Base-by-base conservation (phyloP, 2,888 invertebrate genomes). In the Acholoe squamosa region DNA sequence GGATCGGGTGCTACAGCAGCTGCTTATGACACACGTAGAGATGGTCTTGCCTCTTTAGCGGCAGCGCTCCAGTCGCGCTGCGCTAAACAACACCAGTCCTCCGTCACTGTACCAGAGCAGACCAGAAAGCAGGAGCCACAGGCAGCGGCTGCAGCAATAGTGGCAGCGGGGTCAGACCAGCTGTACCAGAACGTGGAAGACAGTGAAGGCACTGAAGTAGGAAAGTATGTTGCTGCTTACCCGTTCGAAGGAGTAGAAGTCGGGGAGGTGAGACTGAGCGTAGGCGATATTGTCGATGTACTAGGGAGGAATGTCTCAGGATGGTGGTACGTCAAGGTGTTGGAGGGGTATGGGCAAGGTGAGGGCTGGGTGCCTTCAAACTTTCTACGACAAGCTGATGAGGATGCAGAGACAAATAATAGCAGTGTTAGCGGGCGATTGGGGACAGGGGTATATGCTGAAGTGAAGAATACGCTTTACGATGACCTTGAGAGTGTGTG, bases 261-360 rank as follows among this genome's bases (percentile, higher is more conserved):
- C 3, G 86, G 86, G 54, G 86, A 86, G 56, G 86, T 86, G 28
- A 22, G 86, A n/a, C 31, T 86, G 52, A 56, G 33, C 28, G 56
- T 54, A 10, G 86, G 86, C 0, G 86, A 86, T 54, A 52, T 86
- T 1, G 86, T 86, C 14, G 86, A 86, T n/a, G 84, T 90, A 12
- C 28, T 61, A 0, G 90, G 80, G 34, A 90, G 61, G 84, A 90
- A 54, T 14, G 71, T 54, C 67, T 34, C 84, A n/a, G 90, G 90
- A 0, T 90, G 90, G 90, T 90, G 90, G 90, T 86, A 84, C 61
- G 90, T 90, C n/a, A 19, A 33, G 25, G 33, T 86, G 22, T 54
- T 86, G 54, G 86, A 86, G 56, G 86, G 86, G 12, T 25, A 1
- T 16, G 86, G 80, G n/a, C 56, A 34, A 5, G 84, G 52, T n/a